Evolutionary conservation across 2,797 vertebrate species (phyloP), one percentile per base, ranked within the genome.

Genomic region (Mionectes olivaceus): DNA sequence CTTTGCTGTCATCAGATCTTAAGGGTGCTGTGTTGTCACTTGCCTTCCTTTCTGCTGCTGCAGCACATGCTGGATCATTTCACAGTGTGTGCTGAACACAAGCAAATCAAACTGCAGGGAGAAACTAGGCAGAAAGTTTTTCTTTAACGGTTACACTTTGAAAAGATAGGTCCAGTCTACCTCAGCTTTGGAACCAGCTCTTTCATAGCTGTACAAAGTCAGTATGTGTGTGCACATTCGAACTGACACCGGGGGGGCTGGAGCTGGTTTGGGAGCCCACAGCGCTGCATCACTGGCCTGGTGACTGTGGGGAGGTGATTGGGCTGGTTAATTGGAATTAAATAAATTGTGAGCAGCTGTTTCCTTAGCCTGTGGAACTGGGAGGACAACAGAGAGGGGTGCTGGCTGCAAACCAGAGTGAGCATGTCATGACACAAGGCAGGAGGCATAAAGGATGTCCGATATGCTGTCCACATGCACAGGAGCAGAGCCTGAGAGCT

Each of bases 171-270:
- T 44, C 55, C 18, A 44, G 50, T 60, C 35, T 55, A 0, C 47
- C 56, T 88, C 4, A 1, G 39, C 80, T 83, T 79, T 82, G 50
- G 55, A 65, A 68, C 47, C 25, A 28, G 25, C 56, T 69, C 19
- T 57, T 43, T n/a, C 5, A 16, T 30, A 65, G 25, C 2, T 47
- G 30, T 23, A 22, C 25, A 32, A 43, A n/a, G 39, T 11, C 1
- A 1, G 22, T 28, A 32, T 10, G 9, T 1, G 11, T 1, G 1
- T 28, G 27, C 25, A 13, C 1, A 0, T 43, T 79, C 2, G 0
- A 87, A 76, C 56, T 19, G 30, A 46, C 13, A 11, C 0, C 35
- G 35, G 0, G 19, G 32, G 27, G 61, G 65, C 46, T 39, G 69
- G 33, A 60, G 30, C 30, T 33, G 46, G 8, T 37, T 50, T 46